Base-by-base conservation (phyloP, 2,113 vertebrate genomes). In the Brienomyrus brachyistius region DNA sequence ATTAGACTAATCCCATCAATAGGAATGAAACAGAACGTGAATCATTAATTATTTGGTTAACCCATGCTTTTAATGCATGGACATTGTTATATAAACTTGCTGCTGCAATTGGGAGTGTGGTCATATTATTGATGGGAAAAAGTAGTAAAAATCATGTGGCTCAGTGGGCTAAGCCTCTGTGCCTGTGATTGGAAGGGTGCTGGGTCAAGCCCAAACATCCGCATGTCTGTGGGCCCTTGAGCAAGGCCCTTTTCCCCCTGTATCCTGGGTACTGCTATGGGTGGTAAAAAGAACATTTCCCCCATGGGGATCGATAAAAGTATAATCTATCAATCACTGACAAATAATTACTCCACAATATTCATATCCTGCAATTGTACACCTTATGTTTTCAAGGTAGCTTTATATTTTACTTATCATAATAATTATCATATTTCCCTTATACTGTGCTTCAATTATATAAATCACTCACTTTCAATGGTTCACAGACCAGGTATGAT, bases 1-100 rank as follows among this genome's bases (percentile, higher is more conserved):
- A 93, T 94, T 92, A 94, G 93, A 92, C 92, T 94, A 95, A 95
- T 94, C 92, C 93, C 93, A 93, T 95, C 94, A 95, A 95, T 95
- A 92, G 91, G 94, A 94, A 95, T 92, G 92, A 91, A 92, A 93
- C 92, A 92, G 92, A 51, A 52, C 48, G 56, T 31, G 21, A 35
- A 50, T 27, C 48, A 86, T 82, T 43, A 48, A 45, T 85, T 50
- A 50, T 85, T 85, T 86, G 45, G 8, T 48, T 86, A n/a, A 51
- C 21, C 23, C 21, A 86, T 50, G n/a, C 83, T 43, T 47, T 19
- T 48, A 80, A 48, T 84, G 17, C 21, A 77, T 77, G 31, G 13
- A 77, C 27, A 77, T 77, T 40, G 11, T 77, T 13, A 40, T 77
- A 54, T 54, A 54, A 54, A 54, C 17, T 19, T 54, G 52, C 52